Percentiles rank a stretch among this genome's conserved stretches.
Conservation (phyloP, 1,140 invertebrate genomes). For the Drosophila saltans region DNA sequence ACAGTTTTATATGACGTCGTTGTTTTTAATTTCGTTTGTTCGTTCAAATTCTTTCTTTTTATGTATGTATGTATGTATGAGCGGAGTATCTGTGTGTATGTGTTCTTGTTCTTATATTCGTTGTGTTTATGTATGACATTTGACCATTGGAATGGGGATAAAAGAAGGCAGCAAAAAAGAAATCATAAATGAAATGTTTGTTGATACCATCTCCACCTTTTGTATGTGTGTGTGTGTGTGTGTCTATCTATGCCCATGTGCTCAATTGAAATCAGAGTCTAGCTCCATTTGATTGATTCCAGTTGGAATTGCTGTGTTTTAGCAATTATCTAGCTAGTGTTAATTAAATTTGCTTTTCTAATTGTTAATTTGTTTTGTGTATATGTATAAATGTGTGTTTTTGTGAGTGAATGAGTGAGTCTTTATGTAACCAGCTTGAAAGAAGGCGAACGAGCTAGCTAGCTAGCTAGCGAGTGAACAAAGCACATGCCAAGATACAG, state of each 20-base stretch:
- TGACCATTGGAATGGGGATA: conserved; percentile 56
- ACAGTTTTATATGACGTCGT: conserved; percentile 83
- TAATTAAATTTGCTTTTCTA: conserved; percentile 65
- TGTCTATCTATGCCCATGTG: conserved; percentile 8
- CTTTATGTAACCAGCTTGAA: conserved; percentile 77
- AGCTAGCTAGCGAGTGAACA: conserved; percentile 32
- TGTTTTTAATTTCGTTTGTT: conserved; percentile 74
- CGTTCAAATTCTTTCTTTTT: conserved; percentile 52
- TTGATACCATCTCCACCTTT: no score
- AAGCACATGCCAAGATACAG: conserved; percentile 66
- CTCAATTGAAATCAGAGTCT: conserved; percentile 33
- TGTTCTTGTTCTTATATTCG: conserved; percentile 32
- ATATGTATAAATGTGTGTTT: conserved; percentile 26
- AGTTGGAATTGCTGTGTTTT: conserved; percentile 36
- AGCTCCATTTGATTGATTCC: conserved; percentile 4
- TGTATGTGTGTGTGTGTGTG: background rate
- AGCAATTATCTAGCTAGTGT: conserved; percentile 46
- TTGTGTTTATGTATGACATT: conserved; percentile 58
- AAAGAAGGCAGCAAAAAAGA: background rate
- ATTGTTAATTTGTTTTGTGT: conserved; percentile 31
- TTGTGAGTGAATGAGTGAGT: conserved; percentile 44
- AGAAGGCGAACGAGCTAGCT: conserved; percentile 35
- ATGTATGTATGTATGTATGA: background rate
- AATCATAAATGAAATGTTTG: background rate
- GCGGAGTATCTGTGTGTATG: conserved; percentile 8